A percentile compares a stretch with the other conserved stretches of the same genome.
Evolutionary conservation across 1,140 invertebrate genomes (phyloP).

Genomic region (Gonatopus flavifemur): DNA sequence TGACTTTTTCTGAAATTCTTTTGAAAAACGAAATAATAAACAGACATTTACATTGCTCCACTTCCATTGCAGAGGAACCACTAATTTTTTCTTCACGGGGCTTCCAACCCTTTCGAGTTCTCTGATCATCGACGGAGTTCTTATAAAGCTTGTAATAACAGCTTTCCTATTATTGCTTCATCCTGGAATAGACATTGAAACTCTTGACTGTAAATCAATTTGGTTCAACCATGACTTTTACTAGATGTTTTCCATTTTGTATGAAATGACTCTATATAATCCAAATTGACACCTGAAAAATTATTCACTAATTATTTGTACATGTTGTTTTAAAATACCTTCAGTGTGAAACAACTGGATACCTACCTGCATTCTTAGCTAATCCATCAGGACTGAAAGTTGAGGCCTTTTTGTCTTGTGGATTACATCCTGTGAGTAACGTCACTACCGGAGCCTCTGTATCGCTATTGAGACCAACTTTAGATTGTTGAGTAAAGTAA

Average conservation of each 20-base stretch:
- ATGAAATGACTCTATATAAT: slow-evolving; percentile 67
- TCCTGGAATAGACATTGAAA: slow-evolving; percentile 21
- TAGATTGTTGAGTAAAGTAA: slow-evolving; percentile 66
- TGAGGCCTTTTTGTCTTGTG: slow-evolving; percentile 39
- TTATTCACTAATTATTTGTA: too few species aligned
- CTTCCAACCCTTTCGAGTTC: slow-evolving; percentile 41
- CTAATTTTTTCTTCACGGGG: slow-evolving; percentile 30
- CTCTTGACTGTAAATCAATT: slow-evolving; percentile 9
- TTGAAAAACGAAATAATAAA: slow-evolving; percentile 16
- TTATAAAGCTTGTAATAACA: slow-evolving; percentile 18
- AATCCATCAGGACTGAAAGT: slow-evolving; percentile 57
- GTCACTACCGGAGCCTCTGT: slow-evolving; percentile 62
- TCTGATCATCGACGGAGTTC: slow-evolving; percentile 14
- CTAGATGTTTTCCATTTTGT: slow-evolving; percentile 68
- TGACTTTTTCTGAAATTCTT: slow-evolving; percentile 24
- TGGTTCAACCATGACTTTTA: slow-evolving; percentile 67
- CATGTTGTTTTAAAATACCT: too few species aligned
- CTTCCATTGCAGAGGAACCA: slow-evolving; percentile 14
- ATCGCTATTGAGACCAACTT: slow-evolving; percentile 53
- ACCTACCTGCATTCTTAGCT: slow-evolving; percentile 62
- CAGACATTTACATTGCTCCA: slow-evolving; percentile 11
- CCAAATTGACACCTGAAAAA: slow-evolving; percentile 63
- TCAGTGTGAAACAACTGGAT: background rate
- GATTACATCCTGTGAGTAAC: slow-evolving; percentile 60
- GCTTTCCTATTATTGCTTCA: slow-evolving; percentile 14